Conservation (phyloP, 2,888 invertebrate genomes). For the Drosophila paranaensis region DNA sequence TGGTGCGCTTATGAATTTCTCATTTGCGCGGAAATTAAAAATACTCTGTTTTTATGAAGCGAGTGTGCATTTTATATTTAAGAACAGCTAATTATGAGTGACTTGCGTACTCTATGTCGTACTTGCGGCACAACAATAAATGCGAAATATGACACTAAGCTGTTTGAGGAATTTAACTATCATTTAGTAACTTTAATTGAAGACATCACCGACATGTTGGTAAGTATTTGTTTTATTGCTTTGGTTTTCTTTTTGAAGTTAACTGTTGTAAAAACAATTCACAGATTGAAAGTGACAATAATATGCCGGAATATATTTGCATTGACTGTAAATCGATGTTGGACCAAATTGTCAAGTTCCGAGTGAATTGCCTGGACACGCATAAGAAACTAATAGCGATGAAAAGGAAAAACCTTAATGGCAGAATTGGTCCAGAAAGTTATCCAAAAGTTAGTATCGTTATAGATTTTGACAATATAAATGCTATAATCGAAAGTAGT, state of each 20-base stretch:
- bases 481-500: neutral
- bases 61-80: neutral
- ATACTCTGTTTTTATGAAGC: neutral
- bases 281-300: conserved; percentile 47
- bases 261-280: neutral
- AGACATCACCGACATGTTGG: conserved; percentile 62
- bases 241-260: too few relatives aligned
- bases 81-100: conserved; percentile 29
- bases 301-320: conserved; percentile 52
- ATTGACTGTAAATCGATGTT: conserved; percentile 42
- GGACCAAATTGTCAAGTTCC: conserved; percentile 46
- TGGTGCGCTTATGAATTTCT: neutral
- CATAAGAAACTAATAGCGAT: conserved; percentile 39
- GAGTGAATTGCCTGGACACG: conserved; percentile 45
- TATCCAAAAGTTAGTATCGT: neutral
- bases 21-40: conserved; percentile 22
- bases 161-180: conserved; percentile 47
- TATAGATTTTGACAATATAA: neutral
- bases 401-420: conserved; percentile 16
- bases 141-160: conserved; percentile 16
- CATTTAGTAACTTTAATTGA: conserved; percentile 49
- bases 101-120: conserved; percentile 45
- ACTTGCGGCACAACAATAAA: conserved; percentile 57
- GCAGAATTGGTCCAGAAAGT: neutral
- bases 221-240: conserved; percentile 7